These are phyloP conservation scores for Glareola pratincola DNA, from an alignment of 2,113 vertebrate genomes.

Conservation along the genomic window DNA sequence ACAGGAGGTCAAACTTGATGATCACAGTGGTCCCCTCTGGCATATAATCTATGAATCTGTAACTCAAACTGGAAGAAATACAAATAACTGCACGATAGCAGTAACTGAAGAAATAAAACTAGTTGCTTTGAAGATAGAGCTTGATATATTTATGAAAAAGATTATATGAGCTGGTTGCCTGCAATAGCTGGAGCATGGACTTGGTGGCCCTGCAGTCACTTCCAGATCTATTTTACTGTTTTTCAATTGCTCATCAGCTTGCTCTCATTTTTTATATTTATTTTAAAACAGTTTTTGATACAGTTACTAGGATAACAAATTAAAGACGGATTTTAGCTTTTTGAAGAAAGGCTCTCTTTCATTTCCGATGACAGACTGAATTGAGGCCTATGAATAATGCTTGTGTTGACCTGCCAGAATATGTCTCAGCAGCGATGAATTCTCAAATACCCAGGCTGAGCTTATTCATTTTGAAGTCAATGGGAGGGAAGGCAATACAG, in stretches of 20 bases:
- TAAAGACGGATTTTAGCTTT: constrained; percentile 54
- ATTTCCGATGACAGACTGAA: constrained; percentile 59
- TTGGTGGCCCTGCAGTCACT: background rate
- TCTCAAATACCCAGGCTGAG: constrained; percentile 49
- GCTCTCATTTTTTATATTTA: constrained; percentile 7
- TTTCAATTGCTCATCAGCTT: constrained; percentile 1
- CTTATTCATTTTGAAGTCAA: constrained; percentile 58
- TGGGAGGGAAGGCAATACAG: constrained; percentile 28
- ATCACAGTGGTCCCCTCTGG: background rate
- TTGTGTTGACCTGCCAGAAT: constrained; percentile 65
- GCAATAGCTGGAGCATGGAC: background rate
- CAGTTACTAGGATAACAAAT: constrained; percentile 51
- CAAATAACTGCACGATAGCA: background rate
- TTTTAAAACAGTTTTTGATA: constrained; percentile 38
- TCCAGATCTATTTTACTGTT: background rate
- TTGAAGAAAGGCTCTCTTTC: constrained; percentile 48
- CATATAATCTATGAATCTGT: constrained; percentile 3
- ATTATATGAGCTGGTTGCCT: background rate
- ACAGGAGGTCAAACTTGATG: constrained; percentile 6
- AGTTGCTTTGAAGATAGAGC: background rate
- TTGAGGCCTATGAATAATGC: constrained; percentile 56
- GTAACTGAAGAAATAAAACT: constrained; percentile 14
- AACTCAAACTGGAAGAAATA: constrained; percentile 12
- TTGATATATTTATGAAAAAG: background rate
- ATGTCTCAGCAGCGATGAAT: constrained; percentile 46